phyloP scores from a whole-genome alignment of 2,797 vertebrate species.

The Cuculus canorus region DNA sequence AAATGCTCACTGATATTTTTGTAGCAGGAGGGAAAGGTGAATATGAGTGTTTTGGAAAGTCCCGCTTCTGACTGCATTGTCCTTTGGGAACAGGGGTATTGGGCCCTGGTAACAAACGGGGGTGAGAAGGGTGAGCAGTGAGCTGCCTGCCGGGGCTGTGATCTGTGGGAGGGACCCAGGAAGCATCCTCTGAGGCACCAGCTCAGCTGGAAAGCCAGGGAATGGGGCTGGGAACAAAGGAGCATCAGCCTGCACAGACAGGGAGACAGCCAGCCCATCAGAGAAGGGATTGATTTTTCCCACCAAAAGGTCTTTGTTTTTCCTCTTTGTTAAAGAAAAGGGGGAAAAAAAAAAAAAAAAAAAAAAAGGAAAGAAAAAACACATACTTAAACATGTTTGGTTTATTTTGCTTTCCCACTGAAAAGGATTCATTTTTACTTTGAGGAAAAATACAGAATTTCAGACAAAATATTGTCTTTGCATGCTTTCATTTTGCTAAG shows the following conservation, averaged over 20 bases:
- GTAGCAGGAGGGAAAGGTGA: not conserved
- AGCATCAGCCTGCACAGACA: constrained; percentile 37
- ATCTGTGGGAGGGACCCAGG: not conserved
- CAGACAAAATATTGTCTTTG: not conserved
- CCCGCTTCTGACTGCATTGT: not conserved
- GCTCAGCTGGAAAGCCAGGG: constrained; percentile 58
- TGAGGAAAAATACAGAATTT: not conserved
- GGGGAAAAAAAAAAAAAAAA: no score
- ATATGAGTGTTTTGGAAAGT: not conserved
- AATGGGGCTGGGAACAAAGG: constrained; percentile 51
- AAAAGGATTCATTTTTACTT: not conserved
- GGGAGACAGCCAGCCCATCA: constrained; percentile 53
- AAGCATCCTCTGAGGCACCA: constrained; percentile 53
- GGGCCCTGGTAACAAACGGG: fast-evolving
- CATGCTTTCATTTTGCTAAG: not conserved
- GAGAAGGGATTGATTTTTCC: constrained; percentile 51
- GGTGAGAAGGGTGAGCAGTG: not conserved
- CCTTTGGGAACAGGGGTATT: not conserved
- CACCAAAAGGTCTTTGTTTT: constrained; percentile 50
- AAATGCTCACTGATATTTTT: not conserved
- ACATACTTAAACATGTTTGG: not conserved
- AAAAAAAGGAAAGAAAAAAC: not conserved
- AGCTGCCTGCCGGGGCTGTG: not conserved
- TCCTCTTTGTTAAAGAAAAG: not conserved
- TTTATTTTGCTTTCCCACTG: not conserved